Evolutionary conservation across 2,888 invertebrate species (phyloP), one percentile per base, ranked within the genome.

Genomic region (Limnephilus rhombicus): DNA sequence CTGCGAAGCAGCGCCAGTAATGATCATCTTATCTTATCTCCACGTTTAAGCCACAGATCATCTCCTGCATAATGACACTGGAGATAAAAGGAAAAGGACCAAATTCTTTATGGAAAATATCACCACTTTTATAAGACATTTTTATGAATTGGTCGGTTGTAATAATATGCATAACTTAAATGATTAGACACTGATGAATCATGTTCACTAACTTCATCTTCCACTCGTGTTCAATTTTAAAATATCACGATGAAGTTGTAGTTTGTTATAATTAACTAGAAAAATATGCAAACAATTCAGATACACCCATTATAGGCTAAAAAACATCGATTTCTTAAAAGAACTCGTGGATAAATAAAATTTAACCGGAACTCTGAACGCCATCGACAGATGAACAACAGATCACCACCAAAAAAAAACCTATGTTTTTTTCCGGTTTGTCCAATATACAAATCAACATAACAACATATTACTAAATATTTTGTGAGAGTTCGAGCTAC

Each of bases 21-120:
- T 83, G 86, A 86, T 86, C 86, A 45, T 86, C 86, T 83, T 41
- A 68, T 68, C 68, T 68, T 68, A 83, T 83, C 86, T 86, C 86
- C 3, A 13, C 86, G 86, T 45, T 86, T 83, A 83, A 83, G 37
- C 83, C 83, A n/a, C 83, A 34, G 83, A 83, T 83, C 41, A 83
- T 83, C 83, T 34, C 83, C 18, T 83, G 41, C 83, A 83, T 83
- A 83, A 83, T 83, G 86, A 49, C 45, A 85, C 85, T n/a, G 29
- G 49, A 86, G 45, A 45, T 29, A 15, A 45, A 86, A 49, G 86
- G 45, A 86, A 86, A 41, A n/a, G 86, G 29, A 86, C 86, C 29
- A 13, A 29, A 41, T 49, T 86, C 45, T 45, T 86, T 68, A n/a
- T 2, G n/a, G 68, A 68, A 68, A 68, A 24, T 68, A 24, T 68